phyloP scores from a whole-genome alignment of 2,113 vertebrate genomes.

The Semnornis frantzii region DNA sequence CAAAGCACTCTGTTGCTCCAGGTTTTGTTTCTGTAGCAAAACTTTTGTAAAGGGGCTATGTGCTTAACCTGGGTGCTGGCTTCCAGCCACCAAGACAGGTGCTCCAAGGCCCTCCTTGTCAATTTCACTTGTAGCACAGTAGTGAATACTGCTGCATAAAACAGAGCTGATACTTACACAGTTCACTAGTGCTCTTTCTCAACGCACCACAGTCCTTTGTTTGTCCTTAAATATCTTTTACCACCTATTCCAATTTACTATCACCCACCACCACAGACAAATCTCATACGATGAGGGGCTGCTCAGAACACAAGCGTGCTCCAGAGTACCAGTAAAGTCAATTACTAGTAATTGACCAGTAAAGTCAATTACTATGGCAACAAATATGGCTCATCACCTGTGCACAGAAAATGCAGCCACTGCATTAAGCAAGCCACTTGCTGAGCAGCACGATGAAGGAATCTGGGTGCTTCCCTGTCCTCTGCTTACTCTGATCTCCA shows the following conservation, averaged over 20 bases:
- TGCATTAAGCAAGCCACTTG: neutral
- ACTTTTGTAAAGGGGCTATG: neutral
- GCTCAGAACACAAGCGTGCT: neutral
- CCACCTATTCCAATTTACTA: neutral
- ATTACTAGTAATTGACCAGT: neutral
- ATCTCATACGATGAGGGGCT: neutral
- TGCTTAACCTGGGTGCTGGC: neutral
- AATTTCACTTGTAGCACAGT: neutral
- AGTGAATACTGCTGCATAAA: neutral
- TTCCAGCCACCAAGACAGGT: neutral
- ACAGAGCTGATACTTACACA: neutral
- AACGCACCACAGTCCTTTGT: neutral
- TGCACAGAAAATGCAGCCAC: neutral
- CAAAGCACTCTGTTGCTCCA: neutral
- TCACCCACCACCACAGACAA: fast-evolving
- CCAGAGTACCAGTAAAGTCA: neutral
- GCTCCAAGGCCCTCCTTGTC: neutral
- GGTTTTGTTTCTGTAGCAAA: neutral
- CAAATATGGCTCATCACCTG: neutral
- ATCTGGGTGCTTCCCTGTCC: neutral
- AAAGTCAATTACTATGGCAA: neutral
- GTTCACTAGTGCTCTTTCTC: neutral
- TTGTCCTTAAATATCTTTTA: neutral
- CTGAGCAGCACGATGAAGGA: neutral
- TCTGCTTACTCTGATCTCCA: neutral